Evolutionary conservation across 2,113 vertebrate species (phyloP).

Genomic region (Leucopsar rothschildi): DNA sequence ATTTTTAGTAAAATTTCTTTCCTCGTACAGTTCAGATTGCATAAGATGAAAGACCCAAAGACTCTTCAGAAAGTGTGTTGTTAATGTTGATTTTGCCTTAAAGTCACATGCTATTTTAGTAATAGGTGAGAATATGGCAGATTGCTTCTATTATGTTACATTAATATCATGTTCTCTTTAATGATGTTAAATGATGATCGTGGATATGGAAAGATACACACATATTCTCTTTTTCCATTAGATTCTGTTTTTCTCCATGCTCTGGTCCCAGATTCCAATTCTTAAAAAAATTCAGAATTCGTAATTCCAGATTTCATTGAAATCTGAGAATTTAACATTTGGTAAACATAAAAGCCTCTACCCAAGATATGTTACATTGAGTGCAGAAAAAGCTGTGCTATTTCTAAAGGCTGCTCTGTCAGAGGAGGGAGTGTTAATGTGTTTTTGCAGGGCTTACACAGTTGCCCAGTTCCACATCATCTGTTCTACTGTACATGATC

Average conservation of each 20-base stretch:
- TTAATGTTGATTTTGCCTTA: neutral
- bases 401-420: neutral
- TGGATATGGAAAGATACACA: neutral
- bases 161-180: neutral
- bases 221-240: neutral
- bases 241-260: neutral
- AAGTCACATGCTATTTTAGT: neutral
- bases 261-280: neutral
- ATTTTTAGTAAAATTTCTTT: neutral
- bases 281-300: neutral
- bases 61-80: neutral
- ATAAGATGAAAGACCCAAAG: neutral
- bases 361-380: accelerated
- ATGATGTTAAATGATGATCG: neutral
- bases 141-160: neutral
- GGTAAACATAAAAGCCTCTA: neutral
- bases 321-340: neutral
- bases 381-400: neutral
- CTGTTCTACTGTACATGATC: neutral
- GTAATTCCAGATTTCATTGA: neutral
- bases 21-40: neutral
- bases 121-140: neutral
- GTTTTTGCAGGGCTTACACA: neutral
- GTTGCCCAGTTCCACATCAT: neutral
- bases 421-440: neutral